Conservation (phyloP, 2,797 vertebrate genomes). For the Bucorvus abyssinicus region DNA sequence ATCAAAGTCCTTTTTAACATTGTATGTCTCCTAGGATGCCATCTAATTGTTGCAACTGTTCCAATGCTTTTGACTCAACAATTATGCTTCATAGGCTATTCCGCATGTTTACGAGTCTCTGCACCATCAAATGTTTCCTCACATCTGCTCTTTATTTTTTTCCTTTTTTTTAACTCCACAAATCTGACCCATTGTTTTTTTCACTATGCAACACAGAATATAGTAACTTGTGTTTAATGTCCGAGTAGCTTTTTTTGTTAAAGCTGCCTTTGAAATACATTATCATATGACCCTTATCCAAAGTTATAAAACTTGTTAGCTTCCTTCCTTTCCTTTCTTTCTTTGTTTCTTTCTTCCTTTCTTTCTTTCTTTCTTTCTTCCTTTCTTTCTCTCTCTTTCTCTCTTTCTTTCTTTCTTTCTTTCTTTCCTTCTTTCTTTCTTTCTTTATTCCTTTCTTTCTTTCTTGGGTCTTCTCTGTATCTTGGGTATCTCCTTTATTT, state of each 20-base stretch:
- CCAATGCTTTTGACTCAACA: background rate
- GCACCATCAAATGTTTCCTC: background rate
- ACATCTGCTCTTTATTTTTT: slow-evolving; percentile 13
- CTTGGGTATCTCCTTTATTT: background rate
- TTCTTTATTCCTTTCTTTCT: too few species aligned
- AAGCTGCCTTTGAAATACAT: background rate
- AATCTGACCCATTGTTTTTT: slow-evolving; percentile 1
- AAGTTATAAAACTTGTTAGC: background rate
- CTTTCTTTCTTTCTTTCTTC: too few species aligned
- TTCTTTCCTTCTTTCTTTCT: background rate
- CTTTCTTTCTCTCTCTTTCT: background rate
- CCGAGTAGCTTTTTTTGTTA: background rate
- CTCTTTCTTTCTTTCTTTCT: too few species aligned
- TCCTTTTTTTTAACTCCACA: background rate
- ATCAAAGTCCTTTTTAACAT: background rate
- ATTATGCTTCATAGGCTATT: background rate
- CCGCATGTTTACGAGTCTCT: slow-evolving; percentile 24
- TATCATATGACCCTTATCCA: background rate
- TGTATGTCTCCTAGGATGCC: background rate
- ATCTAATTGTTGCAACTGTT: slow-evolving; percentile 9
- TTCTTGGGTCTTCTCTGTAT: too few species aligned
- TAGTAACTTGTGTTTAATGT: background rate
- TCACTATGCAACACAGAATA: background rate
- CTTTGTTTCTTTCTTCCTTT: background rate
- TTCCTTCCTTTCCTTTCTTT: too few species aligned